Conservation (phyloP, 2,888 invertebrate genomes). For the Hirtodrosophila histrioides region DNA sequence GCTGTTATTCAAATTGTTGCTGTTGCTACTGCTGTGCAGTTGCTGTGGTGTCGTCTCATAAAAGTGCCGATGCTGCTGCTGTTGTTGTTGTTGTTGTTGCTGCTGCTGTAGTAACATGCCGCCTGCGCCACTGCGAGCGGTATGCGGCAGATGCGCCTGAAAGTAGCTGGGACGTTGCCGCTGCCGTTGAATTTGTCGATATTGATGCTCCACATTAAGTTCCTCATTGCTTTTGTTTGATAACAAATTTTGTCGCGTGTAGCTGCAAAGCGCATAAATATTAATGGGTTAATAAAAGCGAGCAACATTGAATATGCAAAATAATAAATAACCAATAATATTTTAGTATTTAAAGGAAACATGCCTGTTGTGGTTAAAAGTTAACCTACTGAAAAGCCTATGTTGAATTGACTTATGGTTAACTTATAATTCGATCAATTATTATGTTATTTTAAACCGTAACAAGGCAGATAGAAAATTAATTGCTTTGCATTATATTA, state of each 20-base stretch:
- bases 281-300: conserved; percentile 73
- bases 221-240: conserved; percentile 91
- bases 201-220: conserved; percentile 81
- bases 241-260: conserved; percentile 94
- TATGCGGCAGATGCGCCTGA: conserved; percentile 32
- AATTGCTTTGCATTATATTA: neutral
- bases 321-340: conserved; percentile 1
- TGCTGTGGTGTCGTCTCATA: conserved; percentile 64
- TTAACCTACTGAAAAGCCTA: neutral
- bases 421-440: too few relatives aligned
- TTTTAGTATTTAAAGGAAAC: conserved; percentile 10
- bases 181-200: conserved; percentile 83
- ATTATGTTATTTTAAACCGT: too few relatives aligned
- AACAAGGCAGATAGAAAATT: neutral
- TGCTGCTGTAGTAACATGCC: conserved; percentile 47
- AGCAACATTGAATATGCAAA: conserved; percentile 22
- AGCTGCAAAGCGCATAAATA: conserved; percentile 86
- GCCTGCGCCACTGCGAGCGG: conserved; percentile 34
- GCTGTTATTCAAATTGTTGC: conserved; percentile 70
- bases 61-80: conserved; percentile 62
- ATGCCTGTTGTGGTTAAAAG: neutral
- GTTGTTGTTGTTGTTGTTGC: conserved; percentile 52
- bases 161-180: conserved; percentile 73
- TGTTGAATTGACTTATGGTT: too few relatives aligned
- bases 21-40: conserved; percentile 58